Conservation (phyloP, 2,888 invertebrate genomes). For the Plebejus melissa region DNA sequence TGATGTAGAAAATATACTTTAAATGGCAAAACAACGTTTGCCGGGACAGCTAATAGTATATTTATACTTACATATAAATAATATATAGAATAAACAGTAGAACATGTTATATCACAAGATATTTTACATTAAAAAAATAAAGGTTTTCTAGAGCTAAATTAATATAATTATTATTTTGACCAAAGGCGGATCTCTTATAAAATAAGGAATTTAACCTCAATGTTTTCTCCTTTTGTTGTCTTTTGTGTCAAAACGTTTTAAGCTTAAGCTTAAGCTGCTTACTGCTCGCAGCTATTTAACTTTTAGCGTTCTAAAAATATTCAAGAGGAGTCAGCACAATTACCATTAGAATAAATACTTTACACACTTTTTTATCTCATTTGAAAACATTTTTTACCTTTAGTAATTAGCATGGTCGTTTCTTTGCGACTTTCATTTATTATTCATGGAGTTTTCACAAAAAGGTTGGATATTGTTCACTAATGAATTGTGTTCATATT, state of each 20-base stretch:
- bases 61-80: no score
- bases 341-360: conserved; percentile 15
- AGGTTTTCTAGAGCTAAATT: neutral
- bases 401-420: conserved; percentile 11
- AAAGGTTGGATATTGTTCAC: conserved; percentile 18
- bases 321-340: neutral
- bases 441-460: conserved; percentile 17
- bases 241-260: conserved; percentile 2
- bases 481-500: conserved; percentile 22
- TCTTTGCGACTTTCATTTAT: conserved; percentile 18
- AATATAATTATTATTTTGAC: neutral
- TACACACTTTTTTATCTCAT: neutral
- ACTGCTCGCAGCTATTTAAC: conserved; percentile 1
- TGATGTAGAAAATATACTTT: no score
- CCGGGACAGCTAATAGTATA: no score
- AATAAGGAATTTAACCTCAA: neutral
- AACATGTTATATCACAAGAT: no score
- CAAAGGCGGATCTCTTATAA: neutral
- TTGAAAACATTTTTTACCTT: conserved; percentile 13
- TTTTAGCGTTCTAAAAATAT: neutral
- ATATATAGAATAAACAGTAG: no score
- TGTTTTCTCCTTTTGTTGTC: neutral
- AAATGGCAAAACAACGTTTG: no score
- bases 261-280: conserved; percentile 9
- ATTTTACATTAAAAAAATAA: no score